phyloP scores from a whole-genome alignment of 2,797 vertebrate species.

The Sparus aurata region DNA sequence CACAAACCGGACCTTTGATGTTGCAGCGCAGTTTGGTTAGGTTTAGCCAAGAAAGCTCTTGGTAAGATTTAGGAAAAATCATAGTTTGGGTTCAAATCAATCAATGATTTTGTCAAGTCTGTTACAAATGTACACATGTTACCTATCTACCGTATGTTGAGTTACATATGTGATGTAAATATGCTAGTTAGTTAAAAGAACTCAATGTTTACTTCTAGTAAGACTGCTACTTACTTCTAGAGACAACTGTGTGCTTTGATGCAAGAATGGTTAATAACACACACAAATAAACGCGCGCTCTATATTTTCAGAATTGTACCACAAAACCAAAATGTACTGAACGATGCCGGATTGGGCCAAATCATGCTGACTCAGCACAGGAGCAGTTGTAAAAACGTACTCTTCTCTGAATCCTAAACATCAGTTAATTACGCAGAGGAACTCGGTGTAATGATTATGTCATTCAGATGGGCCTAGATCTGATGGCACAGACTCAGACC shows the following conservation, averaged over 20 bases:
- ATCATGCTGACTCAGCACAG: not conserved
- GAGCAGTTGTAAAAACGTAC: slow-evolving; percentile 6
- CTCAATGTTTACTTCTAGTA: no score
- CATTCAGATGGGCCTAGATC: slow-evolving; percentile 24
- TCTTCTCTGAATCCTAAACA: slow-evolving; percentile 4
- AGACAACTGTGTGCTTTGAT: not conserved
- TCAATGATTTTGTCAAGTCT: no score
- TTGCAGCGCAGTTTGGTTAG: no score
- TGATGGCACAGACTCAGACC: slow-evolving; percentile 53
- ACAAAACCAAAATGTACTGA: not conserved
- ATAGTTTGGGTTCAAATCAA: no score
- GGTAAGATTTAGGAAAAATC: no score
- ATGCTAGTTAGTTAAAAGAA: no score
- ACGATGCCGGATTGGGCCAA: not conserved
- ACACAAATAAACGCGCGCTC: not conserved
- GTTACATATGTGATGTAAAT: no score
- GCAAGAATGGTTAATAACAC: not conserved
- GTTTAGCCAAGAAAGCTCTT: no score
- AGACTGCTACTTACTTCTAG: no score
- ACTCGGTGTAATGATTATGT: slow-evolving; percentile 28
- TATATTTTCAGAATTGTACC: not conserved
- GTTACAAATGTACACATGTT: no score
- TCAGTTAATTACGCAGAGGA: slow-evolving; percentile 6
- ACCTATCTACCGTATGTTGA: no score
- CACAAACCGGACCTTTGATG: no score